A percentile compares a stretch with the other conserved stretches of the same genome.
Conservation (phyloP, 2,888 invertebrate genomes). For the Serripes groenlandicus region DNA sequence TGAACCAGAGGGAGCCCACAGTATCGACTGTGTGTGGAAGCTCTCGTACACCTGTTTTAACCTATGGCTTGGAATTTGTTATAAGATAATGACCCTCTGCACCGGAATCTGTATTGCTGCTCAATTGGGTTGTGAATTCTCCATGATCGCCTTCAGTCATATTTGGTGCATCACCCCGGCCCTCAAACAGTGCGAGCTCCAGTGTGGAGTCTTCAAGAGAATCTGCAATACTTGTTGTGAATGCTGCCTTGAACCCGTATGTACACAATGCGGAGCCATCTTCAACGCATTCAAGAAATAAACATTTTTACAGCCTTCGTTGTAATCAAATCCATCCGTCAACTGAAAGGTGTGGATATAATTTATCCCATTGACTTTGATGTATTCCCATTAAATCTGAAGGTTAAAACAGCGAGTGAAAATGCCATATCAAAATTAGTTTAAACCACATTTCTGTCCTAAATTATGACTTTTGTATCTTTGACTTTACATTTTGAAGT, state of each 20-base stretch:
- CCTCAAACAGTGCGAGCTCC: constrained; percentile 86
- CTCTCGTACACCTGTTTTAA: constrained; percentile 90
- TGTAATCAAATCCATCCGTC: no score
- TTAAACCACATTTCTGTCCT: no score
- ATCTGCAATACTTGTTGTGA: constrained; percentile 35
- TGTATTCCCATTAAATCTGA: no score
- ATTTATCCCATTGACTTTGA: no score
- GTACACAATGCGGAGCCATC: constrained; percentile 63
- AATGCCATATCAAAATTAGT: no score
- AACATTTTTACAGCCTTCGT: no score
- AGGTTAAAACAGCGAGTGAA: no score
- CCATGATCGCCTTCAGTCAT: constrained; percentile 88
- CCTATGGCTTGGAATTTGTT: constrained; percentile 90
- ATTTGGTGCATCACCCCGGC: constrained; percentile 75
- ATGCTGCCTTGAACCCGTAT: constrained; percentile 71
- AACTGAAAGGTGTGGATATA: no score
- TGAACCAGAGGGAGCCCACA: constrained; percentile 81
- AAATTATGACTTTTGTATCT: no score
- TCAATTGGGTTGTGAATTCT: constrained; percentile 86
- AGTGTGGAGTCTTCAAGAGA: constrained; percentile 78
- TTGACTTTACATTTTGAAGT: no score
- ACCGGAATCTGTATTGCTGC: constrained; percentile 90
- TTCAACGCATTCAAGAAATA: constrained; percentile 69
- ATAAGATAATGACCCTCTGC: constrained; percentile 90
- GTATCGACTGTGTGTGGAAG: constrained; percentile 91